Evolutionary conservation across 2,113 vertebrate species (phyloP).

Genomic region (Tinamus guttatus): DNA sequence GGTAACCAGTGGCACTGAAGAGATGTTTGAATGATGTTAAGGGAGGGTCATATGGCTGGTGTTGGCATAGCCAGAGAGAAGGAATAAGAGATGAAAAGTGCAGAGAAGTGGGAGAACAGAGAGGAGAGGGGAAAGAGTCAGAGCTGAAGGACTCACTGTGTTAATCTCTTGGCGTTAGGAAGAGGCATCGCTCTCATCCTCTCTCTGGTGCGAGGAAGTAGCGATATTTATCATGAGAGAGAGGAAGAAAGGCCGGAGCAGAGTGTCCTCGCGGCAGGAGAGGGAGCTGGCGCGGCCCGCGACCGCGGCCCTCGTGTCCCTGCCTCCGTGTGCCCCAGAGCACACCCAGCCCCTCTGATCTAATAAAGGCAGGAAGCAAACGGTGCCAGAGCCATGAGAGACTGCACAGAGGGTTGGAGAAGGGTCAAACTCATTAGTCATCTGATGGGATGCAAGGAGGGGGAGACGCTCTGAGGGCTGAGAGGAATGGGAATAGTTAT

Average conservation of each 20-base stretch:
- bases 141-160: background rate
- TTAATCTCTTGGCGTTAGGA: background rate
- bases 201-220: background rate
- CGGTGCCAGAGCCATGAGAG: constrained; percentile 55
- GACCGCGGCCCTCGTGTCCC: constrained; percentile 23
- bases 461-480: constrained; percentile 22
- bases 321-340: constrained; percentile 8
- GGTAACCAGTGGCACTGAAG: background rate
- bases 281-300: background rate
- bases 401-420: constrained; percentile 63
- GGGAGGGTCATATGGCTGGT: background rate
- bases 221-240: constrained; percentile 10
- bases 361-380: constrained; percentile 63
- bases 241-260: constrained; percentile 35
- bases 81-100: background rate
- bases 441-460: constrained; percentile 34
- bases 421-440: constrained; percentile 73
- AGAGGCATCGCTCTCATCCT: background rate
- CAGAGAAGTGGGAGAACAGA: background rate
- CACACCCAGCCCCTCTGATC: constrained; percentile 62
- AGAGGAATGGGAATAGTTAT: constrained; percentile 11
- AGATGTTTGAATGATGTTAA: background rate
- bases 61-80: background rate
- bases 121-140: background rate
- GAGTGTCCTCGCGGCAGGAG: background rate